These are phyloP conservation scores for Verasper variegatus DNA, from an alignment of 2,113 vertebrate genomes.

Conservation along the genomic window DNA sequence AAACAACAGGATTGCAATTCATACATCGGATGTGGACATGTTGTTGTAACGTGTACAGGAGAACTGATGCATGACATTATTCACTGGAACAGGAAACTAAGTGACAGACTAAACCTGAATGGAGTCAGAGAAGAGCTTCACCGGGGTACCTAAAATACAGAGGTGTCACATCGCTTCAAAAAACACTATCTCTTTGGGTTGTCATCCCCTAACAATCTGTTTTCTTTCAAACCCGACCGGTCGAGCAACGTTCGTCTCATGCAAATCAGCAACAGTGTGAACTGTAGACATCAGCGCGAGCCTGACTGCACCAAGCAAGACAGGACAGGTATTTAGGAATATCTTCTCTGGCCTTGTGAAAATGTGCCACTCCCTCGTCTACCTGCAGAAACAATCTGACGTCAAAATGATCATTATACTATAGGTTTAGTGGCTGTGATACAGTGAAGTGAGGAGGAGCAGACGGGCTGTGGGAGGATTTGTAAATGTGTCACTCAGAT, in stretches of 20 bases:
- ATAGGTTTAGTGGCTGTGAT: neutral
- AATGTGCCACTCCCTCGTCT: slow-evolving; percentile 66
- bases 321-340: slow-evolving; percentile 73
- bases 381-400: slow-evolving; percentile 24
- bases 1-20: neutral
- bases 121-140: neutral
- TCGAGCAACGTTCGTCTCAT: slow-evolving; percentile 29
- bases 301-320: slow-evolving; percentile 62
- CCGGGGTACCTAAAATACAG: too few relatives aligned
- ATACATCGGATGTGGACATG: neutral
- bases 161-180: neutral
- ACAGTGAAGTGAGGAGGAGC: neutral
- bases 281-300: slow-evolving; percentile 31
- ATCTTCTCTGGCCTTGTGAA: slow-evolving; percentile 47
- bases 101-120: neutral
- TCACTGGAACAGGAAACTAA: slow-evolving; percentile 45
- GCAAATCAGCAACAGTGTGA: slow-evolving; percentile 16
- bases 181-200: neutral
- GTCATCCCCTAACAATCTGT: neutral
- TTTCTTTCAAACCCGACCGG: slow-evolving; percentile 33
- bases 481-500: neutral
- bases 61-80: neutral
- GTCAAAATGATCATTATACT: slow-evolving; percentile 11
- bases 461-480: neutral
- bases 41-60: neutral